A percentile compares a stretch with the other conserved stretches of the same genome.
phyloP scores from a whole-genome alignment of 2,797 vertebrate species.

The Zalophus californianus region DNA sequence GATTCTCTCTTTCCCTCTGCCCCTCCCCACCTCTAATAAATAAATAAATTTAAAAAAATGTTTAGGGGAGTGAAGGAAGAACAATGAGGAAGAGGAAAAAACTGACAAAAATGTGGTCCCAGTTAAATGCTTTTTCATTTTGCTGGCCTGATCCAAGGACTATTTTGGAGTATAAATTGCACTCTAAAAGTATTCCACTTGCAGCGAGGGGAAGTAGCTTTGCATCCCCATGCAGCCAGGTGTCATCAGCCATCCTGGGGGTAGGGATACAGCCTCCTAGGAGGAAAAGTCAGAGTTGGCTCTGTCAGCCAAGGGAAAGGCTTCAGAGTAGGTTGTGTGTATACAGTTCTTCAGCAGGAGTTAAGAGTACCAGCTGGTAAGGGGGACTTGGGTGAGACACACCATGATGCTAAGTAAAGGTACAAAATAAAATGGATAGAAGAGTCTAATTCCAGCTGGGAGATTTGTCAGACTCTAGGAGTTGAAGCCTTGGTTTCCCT shows the following conservation, averaged over 20 bases:
- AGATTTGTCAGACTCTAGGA: neutral
- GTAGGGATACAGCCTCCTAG: neutral
- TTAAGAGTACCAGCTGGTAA: neutral
- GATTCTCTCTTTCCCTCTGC: neutral
- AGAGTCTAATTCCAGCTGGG: neutral
- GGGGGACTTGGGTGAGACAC: neutral
- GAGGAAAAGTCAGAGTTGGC: neutral
- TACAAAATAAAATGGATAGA: neutral
- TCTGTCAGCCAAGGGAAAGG: neutral
- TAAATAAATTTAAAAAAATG: neutral
- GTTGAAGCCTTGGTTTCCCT: neutral
- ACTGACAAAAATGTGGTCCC: neutral
- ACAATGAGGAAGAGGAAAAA: neutral
- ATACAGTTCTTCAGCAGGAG: rapidly evolving
- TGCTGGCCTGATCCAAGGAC: neutral
- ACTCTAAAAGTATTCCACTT: neutral
- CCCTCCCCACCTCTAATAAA: neutral
- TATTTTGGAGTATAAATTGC: neutral
- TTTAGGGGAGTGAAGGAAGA: neutral
- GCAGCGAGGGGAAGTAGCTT: neutral
- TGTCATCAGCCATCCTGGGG: too few relatives aligned
- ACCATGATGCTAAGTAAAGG: neutral
- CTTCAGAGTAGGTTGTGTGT: neutral
- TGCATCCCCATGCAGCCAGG: neutral
- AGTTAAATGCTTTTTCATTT: neutral